Percentiles rank a stretch among this genome's conserved stretches.
Conservation (phyloP, 2,888 invertebrate genomes). For the Argynnis bischoffii region DNA sequence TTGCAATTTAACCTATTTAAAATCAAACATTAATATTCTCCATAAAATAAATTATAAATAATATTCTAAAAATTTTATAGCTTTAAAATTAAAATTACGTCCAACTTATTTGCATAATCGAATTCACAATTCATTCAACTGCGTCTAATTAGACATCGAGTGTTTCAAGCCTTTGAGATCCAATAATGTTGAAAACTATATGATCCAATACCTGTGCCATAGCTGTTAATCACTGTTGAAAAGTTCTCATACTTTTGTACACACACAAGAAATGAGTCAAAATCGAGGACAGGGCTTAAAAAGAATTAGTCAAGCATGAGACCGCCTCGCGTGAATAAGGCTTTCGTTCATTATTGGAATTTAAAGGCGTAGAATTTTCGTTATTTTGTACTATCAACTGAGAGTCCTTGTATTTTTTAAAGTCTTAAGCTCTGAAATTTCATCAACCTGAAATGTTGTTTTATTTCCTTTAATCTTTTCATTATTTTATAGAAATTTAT, state of each 20-base stretch:
- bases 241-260: not conserved
- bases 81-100: not conserved
- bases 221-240: not conserved
- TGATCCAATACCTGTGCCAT: not conserved
- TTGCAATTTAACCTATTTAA: not conserved
- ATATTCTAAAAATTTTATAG: not conserved
- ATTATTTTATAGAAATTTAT: no score
- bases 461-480: no score
- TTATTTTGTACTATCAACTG: no score
- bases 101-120: conserved; percentile 7
- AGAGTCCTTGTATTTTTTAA: no score
- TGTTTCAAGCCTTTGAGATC: conserved; percentile 26
- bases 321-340: no score
- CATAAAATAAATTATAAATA: not conserved
- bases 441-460: no score
- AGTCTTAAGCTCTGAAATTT: no score
- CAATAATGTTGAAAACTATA: conserved; percentile 28
- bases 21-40: not conserved
- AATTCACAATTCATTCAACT: conserved; percentile 10
- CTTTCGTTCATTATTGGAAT: no score
- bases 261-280: not conserved
- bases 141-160: conserved; percentile 14
- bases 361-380: no score
- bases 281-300: no score
- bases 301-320: no score